These are phyloP conservation scores for Hycleus phaleratus DNA, from an alignment of 1,140 invertebrate genomes.

Conservation along the genomic window DNA sequence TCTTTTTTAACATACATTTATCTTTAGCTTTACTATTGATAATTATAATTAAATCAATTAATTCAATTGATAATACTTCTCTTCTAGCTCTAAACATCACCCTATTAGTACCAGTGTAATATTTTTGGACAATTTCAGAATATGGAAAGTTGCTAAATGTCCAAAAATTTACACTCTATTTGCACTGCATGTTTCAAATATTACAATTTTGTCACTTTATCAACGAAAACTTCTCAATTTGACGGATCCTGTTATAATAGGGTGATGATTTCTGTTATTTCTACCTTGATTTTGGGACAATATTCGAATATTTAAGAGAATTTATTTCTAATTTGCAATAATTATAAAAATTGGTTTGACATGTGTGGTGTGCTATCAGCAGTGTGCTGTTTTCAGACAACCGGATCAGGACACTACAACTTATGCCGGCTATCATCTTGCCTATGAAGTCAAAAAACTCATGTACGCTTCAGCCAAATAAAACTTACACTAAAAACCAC, in stretches of 20 bases:
- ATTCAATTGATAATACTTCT: too few relatives aligned
- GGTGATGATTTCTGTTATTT: slow-evolving; percentile 3
- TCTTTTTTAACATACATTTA: too few relatives aligned
- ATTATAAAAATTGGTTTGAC: slow-evolving; percentile 7
- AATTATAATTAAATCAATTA: neutral
- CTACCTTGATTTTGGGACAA: neutral
- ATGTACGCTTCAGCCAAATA: slow-evolving; percentile 75
- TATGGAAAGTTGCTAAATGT: too few relatives aligned
- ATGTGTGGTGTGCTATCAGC: slow-evolving; percentile 41
- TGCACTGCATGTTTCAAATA: slow-evolving; percentile 5
- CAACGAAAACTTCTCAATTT: too few relatives aligned
- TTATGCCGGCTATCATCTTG: slow-evolving; percentile 94
- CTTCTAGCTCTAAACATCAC: too few relatives aligned
- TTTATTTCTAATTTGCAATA: neutral
- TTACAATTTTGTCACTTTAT: too few relatives aligned
- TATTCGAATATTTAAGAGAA: too few relatives aligned
- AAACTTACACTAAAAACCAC: slow-evolving; percentile 34
- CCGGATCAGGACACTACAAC: slow-evolving; percentile 68
- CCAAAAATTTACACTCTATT: too few relatives aligned
- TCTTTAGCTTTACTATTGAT: neutral
- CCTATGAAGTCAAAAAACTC: slow-evolving; percentile 99
- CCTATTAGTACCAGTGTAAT: too few relatives aligned
- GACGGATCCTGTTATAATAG: neutral
- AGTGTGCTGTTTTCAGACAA: slow-evolving; percentile 62
- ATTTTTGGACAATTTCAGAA: too few relatives aligned